Conservation (phyloP, 2,797 vertebrate species). For the Borostomias antarcticus region DNA sequence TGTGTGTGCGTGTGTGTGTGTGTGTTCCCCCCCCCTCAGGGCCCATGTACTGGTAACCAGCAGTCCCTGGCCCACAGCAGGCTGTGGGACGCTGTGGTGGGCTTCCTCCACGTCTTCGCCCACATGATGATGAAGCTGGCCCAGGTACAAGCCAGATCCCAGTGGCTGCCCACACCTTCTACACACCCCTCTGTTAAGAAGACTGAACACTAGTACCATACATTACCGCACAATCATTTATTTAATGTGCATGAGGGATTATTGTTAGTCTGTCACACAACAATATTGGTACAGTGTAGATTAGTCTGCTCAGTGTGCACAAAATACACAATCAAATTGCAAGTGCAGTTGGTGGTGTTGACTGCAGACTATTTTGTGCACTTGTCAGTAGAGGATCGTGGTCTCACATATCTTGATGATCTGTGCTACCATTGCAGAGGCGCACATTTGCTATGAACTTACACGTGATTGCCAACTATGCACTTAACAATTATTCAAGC, state of each 20-base stretch:
- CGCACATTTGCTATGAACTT: constrained; percentile 20
- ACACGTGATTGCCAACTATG: constrained; percentile 3
- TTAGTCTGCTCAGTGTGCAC: constrained; percentile 17
- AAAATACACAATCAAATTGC: constrained; percentile 16
- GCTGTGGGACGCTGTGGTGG: constrained; percentile 95
- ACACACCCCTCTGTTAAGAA: neutral
- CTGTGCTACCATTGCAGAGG: constrained; percentile 15
- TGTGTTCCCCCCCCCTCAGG: constrained; percentile 62
- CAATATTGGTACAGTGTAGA: constrained; percentile 8
- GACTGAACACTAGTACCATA: neutral
- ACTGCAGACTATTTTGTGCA: constrained; percentile 27
- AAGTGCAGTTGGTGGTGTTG: constrained; percentile 19
- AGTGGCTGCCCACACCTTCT: neutral
- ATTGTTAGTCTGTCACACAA: neutral
- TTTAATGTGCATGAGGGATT: constrained; percentile 25
- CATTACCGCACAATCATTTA: neutral
- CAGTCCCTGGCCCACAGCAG: constrained; percentile 95
- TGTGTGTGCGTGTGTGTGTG: constrained; percentile 5
- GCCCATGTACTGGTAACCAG: constrained; percentile 94
- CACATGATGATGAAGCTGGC: constrained; percentile 99
- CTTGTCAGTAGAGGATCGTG: neutral
- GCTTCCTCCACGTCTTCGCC: constrained; percentile 96
- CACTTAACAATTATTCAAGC: constrained; percentile 14
- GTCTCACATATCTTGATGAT: constrained; percentile 5
- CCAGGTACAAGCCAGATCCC: constrained; percentile 86